phyloP scores from a whole-genome alignment of 2,113 vertebrate genomes.

The Podiceps cristatus region DNA sequence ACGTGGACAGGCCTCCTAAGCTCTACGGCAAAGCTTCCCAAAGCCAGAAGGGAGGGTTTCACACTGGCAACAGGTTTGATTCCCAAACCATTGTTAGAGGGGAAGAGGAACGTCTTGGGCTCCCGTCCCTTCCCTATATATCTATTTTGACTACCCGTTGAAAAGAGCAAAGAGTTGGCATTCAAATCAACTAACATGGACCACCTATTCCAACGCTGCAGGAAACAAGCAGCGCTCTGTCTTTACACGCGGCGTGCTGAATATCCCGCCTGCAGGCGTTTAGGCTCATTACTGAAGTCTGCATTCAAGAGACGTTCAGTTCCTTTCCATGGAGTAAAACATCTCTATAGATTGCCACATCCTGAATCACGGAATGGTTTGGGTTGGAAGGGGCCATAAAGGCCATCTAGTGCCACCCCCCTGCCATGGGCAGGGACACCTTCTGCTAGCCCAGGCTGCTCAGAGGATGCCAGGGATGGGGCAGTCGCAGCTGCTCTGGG shows the following conservation, averaged over 20 bases:
- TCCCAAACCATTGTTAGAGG: background rate
- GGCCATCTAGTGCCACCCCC: no score
- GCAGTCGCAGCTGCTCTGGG: no score
- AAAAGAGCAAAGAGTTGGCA: background rate
- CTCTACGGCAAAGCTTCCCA: background rate
- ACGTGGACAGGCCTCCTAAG: background rate
- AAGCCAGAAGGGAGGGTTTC: background rate
- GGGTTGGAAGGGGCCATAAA: no score
- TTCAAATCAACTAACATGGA: no score
- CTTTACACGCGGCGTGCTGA: accelerated
- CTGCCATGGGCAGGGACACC: no score
- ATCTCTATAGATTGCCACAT: accelerated
- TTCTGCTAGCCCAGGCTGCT: no score
- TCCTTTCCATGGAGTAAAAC: background rate
- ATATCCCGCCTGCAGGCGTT: background rate
- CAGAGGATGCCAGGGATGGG: no score
- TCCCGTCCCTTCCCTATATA: background rate
- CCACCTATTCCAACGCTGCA: background rate
- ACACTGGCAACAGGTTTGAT: no score
- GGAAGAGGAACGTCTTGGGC: background rate
- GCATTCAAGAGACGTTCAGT: background rate
- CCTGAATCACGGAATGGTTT: no score
- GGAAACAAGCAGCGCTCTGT: background rate
- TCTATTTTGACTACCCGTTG: background rate
- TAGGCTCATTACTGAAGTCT: background rate